phyloP scores from a whole-genome alignment of 1,140 invertebrate species.

The Caerostris extrusa region DNA sequence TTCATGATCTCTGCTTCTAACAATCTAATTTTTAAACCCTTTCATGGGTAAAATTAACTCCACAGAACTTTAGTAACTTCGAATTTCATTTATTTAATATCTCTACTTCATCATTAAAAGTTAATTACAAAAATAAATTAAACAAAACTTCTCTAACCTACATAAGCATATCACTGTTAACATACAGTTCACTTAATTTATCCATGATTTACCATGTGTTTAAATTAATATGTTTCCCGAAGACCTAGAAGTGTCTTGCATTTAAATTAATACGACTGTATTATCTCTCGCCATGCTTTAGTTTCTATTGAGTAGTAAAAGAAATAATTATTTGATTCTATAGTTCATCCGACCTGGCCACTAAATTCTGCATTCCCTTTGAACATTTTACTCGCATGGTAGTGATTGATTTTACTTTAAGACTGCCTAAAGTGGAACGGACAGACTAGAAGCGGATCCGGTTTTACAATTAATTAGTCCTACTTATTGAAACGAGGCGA shows the following conservation, averaged over 20 bases:
- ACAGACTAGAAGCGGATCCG: slow-evolving; percentile 27
- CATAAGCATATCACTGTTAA: no score
- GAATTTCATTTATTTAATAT: no score
- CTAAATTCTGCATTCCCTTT: background rate
- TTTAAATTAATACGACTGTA: background rate
- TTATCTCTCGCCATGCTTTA: background rate
- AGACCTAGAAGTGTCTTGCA: no score
- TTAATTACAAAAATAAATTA: no score
- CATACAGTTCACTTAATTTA: no score
- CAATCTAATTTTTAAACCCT: no score
- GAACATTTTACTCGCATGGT: background rate
- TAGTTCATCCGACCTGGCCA: background rate
- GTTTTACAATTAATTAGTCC: slow-evolving; percentile 61
- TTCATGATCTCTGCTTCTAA: no score
- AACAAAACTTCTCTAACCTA: no score
- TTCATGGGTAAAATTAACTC: no score
- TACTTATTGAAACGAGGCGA: slow-evolving; percentile 56
- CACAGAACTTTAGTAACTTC: no score
- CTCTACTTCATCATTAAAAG: no score
- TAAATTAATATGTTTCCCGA: no score
- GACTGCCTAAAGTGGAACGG: slow-evolving; percentile 6
- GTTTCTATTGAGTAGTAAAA: background rate
- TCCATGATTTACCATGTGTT: background rate
- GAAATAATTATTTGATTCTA: background rate
- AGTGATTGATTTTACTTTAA: slow-evolving; percentile 19